Conservation (phyloP, 2,797 vertebrate genomes). For the Muscicapa comitata region DNA sequence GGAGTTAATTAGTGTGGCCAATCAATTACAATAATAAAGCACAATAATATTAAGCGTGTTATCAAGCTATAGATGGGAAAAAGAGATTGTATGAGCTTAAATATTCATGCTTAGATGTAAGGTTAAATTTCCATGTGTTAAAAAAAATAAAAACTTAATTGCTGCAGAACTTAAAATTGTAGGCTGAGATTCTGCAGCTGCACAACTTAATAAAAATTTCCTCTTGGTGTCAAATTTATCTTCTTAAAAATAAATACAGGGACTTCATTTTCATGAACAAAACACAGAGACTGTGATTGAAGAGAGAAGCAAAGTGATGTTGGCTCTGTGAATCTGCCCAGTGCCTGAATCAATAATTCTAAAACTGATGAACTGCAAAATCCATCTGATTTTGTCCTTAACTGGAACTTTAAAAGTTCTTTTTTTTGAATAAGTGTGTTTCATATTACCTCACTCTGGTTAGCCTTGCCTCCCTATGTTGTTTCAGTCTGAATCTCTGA, state of each 20-base stretch:
- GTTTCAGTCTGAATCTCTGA: neutral
- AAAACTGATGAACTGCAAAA: neutral
- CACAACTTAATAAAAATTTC: neutral
- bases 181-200: neutral
- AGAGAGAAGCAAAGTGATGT: neutral
- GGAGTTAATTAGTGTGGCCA: neutral
- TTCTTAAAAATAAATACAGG: neutral
- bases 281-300: neutral
- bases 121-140: neutral
- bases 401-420: neutral
- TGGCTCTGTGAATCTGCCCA: neutral
- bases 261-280: neutral
- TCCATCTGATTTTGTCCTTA: neutral
- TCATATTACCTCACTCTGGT: neutral
- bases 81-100: neutral
- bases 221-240: neutral
- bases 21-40: neutral
- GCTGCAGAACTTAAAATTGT: neutral
- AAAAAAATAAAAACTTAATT: neutral
- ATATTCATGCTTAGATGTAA: neutral
- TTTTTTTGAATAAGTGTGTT: neutral
- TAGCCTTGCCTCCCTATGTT: neutral
- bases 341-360: neutral
- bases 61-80: neutral
- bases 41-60: neutral